Evolutionary conservation across 2,888 invertebrate species (phyloP), one percentile per base, ranked within the genome.

Genomic region (Hirtodrosophila confusa): DNA sequence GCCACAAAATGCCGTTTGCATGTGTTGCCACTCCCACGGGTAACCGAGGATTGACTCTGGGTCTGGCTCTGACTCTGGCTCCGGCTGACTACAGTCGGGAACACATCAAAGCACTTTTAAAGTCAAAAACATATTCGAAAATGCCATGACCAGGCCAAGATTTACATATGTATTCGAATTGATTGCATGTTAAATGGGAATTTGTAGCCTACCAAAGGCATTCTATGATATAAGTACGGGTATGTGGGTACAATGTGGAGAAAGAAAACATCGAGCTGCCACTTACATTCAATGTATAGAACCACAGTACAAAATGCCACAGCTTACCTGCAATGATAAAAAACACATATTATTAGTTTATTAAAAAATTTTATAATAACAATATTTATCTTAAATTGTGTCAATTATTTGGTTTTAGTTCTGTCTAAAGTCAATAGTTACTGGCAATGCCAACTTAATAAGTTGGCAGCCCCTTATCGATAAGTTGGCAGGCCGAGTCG

Each of bases 1-100:
- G 87, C 82, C 87, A 68, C 85, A 86, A 72, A 86, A 72, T 75
- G 87, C 87, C 86, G 78, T 75, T 78, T 78, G 87, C 82, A 83
- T 68, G 73, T 85, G 87, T 41, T 71, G 61, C 73, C 85, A 78
- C 64, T 87, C 82, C 87, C 87, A 85, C 41, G 73, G 69, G 77
- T 23, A 10, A 33, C 29, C 33, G 33, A 41, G 27, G 39, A 61
- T 55, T 47, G 47, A 11, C 45, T 31, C 41, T 40, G 44, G 11
- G 45, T 53, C n/a, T 39, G 33, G 33, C 48, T 41, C 9, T 4
- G 68, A 47, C 65, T 27, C 23, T 23, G 58, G 3, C 44, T 23
- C 10, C 9, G 64, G 10, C 44, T 31, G 48, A 10, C 41, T 41
- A 23, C 54, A 39, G 44, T 29, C 69, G 72, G 69, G 11, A 65